These are phyloP conservation scores for Malurus leucopterus DNA, from an alignment of 2,797 vertebrate genomes.

Conservation along the genomic window DNA sequence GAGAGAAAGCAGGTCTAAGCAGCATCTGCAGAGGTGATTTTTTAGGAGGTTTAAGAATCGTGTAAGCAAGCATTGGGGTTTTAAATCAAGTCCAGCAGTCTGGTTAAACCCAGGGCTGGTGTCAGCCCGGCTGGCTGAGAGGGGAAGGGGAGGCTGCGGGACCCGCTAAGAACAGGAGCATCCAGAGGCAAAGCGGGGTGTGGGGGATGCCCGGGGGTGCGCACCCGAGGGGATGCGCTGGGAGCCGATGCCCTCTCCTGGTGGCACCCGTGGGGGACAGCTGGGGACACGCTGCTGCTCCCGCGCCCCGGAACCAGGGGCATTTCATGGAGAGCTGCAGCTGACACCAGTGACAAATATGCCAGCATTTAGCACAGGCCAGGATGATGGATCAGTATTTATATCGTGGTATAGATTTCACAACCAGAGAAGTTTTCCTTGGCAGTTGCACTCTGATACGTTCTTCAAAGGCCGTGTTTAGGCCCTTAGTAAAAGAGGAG, in stretches of 20 bases:
- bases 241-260: background rate
- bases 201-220: fast-evolving
- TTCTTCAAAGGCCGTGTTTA: background rate
- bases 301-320: background rate
- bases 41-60: background rate
- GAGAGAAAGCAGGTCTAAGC: background rate
- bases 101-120: background rate
- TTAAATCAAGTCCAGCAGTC: background rate
- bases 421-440: background rate
- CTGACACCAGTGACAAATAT: background rate
- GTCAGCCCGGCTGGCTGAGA: background rate
- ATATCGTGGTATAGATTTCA: background rate
- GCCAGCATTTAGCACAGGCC: background rate
- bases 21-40: background rate
- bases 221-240: fast-evolving
- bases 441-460: too few species aligned
- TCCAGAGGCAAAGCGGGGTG: fast-evolving
- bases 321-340: background rate
- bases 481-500: background rate
- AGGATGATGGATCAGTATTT: background rate
- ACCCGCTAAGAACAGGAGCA: fast-evolving
- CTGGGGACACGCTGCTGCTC: background rate
- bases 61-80: background rate
- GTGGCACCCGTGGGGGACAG: background rate
- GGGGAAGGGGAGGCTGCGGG: background rate